These are phyloP conservation scores for Heteronetta atricapilla DNA, from an alignment of 2,113 vertebrate genomes.

Conservation along the genomic window DNA sequence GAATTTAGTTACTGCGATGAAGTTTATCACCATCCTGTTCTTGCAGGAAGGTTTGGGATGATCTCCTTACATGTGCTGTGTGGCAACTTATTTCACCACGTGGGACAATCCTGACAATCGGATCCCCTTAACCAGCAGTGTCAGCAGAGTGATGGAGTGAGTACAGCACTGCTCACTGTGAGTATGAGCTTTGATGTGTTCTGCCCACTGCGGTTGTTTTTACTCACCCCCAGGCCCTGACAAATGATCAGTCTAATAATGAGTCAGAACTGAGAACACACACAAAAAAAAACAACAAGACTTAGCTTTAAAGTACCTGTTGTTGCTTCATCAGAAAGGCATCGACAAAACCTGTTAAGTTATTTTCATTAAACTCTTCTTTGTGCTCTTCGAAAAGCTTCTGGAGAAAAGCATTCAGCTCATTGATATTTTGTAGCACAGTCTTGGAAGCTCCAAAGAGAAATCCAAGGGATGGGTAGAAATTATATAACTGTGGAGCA, in stretches of 20 bases:
- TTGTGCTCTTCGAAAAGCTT: slow-evolving; percentile 54
- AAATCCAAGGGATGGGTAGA: slow-evolving; percentile 67
- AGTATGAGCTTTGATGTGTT: not conserved
- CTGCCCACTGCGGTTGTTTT: not conserved
- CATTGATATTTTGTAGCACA: slow-evolving; percentile 1
- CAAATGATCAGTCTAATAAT: not conserved
- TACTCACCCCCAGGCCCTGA: not conserved
- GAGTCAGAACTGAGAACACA: not conserved
- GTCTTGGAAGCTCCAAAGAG: slow-evolving; percentile 61
- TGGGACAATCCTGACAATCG: not conserved
- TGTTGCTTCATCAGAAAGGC: slow-evolving; percentile 72
- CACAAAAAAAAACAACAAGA: not conserved
- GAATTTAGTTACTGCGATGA: not conserved
- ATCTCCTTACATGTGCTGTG: not conserved
- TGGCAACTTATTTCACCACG: not conserved
- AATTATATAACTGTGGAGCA: slow-evolving; percentile 69
- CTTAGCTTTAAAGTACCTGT: slow-evolving; percentile 48
- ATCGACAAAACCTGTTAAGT: slow-evolving; percentile 74
- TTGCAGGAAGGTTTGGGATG: not conserved
- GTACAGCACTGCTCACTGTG: not conserved
- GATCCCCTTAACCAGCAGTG: not conserved
- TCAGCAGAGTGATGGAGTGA: fast-evolving
- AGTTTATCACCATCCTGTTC: not conserved
- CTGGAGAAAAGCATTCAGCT: slow-evolving; percentile 19
- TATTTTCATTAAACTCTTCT: slow-evolving; percentile 55